Evolutionary conservation across 2,797 vertebrate species (phyloP), one percentile per base, ranked within the genome.

Genomic region (Pteropus rufus): DNA sequence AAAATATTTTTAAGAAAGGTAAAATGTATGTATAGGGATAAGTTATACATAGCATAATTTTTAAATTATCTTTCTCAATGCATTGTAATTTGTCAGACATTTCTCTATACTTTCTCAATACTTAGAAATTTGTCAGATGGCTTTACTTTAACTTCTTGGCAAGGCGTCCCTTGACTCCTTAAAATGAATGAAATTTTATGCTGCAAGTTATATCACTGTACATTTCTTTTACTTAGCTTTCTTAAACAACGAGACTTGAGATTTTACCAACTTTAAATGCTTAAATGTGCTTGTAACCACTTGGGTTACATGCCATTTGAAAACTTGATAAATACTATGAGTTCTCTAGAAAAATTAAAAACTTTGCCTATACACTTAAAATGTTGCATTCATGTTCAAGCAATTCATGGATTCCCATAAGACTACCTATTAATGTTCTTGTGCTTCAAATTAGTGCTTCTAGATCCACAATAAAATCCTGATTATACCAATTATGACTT

Each of bases 121-220:
- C 60, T 36, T 75, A 76, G 67, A 73, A 80, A 92, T 62, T 75
- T 76, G 23, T 89, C 58, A 72, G 31, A 75, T 85, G 83, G 11
- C 41, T 83, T 93, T 89, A 49, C 21, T 86, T 85, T 93, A 79
- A 85, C 5, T 72, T 94, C 58, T 82, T 94, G 67, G 36, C n/a
- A 85, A 82, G 39, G 9, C 2, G 0, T 88, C 21, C 10, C 12
- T 73, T 79, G 83, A 85, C 36, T 62, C 52, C 11, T 62, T 87
- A 70, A 96, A 76, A 80, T 89, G 52, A 96, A 81, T 56, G 15
- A 70, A 88, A 87, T 89, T 81, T 77, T 56, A 73, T 88, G 56
- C 15, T 73, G 18, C 12, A 73, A 58, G 3, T 85, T 87, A 23
- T 49, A 70, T 19, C 12, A 18, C 3, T 44, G 12, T 36, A 29